These are phyloP conservation scores for Chunga burmeisteri DNA, from an alignment of 2,113 vertebrate genomes.

Conservation along the genomic window DNA sequence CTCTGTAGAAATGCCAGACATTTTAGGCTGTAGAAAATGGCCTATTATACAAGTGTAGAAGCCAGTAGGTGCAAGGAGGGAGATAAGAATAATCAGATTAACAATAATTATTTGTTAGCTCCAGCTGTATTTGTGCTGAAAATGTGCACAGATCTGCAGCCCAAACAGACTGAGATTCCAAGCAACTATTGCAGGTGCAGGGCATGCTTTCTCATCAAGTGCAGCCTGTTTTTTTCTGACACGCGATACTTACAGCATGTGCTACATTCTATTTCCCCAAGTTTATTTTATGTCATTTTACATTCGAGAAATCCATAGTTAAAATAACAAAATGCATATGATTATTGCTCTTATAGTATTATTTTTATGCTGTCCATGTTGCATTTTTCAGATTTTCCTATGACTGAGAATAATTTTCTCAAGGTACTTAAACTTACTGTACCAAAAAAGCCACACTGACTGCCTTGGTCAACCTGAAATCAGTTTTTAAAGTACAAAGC, in stretches of 20 bases:
- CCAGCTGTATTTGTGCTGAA: not conserved
- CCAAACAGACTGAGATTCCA: not conserved
- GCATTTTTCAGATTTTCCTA: not conserved
- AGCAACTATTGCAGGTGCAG: not conserved
- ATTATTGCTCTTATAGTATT: not conserved
- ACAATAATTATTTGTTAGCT: not conserved
- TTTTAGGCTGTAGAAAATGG: not conserved
- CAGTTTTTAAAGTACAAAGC: not conserved
- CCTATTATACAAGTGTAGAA: not conserved
- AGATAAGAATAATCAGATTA: not conserved
- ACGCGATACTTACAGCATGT: not conserved
- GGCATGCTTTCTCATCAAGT: not conserved
- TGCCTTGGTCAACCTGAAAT: not conserved
- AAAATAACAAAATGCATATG: not conserved
- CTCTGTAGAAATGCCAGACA: not conserved
- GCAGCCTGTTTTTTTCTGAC: not conserved
- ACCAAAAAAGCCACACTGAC: not conserved
- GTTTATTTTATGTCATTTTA: not conserved
- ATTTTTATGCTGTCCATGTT: not conserved
- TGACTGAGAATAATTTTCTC: not conserved
- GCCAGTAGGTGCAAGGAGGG: not conserved
- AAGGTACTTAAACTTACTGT: not conserved
- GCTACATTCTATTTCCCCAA: not conserved
- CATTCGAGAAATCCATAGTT: not conserved
- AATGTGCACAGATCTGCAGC: not conserved